A percentile compares a stretch with the other conserved stretches of the same genome.
These are phyloP conservation scores for Unio delphinus DNA, from an alignment of 2,888 invertebrate species.

Conservation along the genomic window DNA sequence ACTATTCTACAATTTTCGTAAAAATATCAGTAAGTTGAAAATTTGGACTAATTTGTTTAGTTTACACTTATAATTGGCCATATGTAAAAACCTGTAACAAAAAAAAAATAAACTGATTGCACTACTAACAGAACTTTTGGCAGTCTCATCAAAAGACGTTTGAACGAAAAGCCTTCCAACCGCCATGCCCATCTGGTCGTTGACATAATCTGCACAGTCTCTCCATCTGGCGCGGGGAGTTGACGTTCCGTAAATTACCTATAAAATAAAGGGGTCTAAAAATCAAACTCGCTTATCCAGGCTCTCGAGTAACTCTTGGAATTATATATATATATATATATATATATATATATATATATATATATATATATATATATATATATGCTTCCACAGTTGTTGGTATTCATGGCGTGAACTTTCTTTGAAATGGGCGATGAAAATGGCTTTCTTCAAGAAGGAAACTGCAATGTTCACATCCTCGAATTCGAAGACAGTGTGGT, in stretches of 20 bases:
- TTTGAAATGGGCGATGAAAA: no score
- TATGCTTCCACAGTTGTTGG: no score
- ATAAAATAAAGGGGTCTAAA: constrained; percentile 9
- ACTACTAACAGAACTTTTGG: constrained; percentile 80
- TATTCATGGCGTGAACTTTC: no score
- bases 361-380: no score
- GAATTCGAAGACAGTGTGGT: no score
- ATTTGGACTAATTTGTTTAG: neutral
- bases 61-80: neutral
- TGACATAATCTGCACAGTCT: constrained; percentile 88
- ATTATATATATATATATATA: no score
- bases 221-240: constrained; percentile 87
- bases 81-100: neutral
- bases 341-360: no score
- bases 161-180: constrained; percentile 89
- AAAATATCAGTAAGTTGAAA: no score
- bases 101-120: constrained; percentile 7
- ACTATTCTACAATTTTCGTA: no score
- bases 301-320: no score
- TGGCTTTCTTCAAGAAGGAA: no score
- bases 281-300: constrained; percentile 16
- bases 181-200: constrained; percentile 89
- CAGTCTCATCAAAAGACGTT: constrained; percentile 90
- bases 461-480: no score
- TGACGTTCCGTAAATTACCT: constrained; percentile 69